These are phyloP conservation scores for Gadopsis bispinosus DNA, from an alignment of 2,797 vertebrate genomes.

Conservation along the genomic window DNA sequence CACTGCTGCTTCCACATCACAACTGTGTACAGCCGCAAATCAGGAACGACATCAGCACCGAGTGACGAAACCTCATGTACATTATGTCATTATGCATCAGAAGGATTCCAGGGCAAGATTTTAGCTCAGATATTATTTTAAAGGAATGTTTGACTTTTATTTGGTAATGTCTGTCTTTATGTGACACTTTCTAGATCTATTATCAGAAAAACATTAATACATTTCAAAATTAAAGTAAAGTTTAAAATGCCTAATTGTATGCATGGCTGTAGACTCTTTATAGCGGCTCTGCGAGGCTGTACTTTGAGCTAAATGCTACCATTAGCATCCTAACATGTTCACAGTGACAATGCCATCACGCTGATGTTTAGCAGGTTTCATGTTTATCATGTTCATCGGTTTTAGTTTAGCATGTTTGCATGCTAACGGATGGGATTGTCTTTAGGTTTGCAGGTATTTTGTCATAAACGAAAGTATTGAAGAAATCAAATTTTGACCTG, in stretches of 20 bases:
- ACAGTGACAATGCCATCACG: background rate
- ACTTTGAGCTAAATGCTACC: background rate
- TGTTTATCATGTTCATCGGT: background rate
- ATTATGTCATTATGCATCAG: background rate
- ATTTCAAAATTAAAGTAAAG: background rate
- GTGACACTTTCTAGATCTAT: background rate
- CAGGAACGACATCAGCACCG: background rate
- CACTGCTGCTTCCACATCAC: constrained; percentile 62
- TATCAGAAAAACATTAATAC: background rate
- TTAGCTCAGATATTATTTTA: background rate
- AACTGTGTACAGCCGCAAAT: background rate
- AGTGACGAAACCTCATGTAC: constrained; percentile 2
- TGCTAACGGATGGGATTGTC: background rate
- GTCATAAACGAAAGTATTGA: background rate
- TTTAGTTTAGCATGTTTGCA: background rate
- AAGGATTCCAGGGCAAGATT: background rate
- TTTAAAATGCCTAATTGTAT: background rate
- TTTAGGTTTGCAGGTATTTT: background rate
- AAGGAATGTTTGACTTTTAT: no score
- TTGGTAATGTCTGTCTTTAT: background rate
- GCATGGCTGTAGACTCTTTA: no score
- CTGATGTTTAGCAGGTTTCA: background rate
- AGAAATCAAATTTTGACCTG: background rate
- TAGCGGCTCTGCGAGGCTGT: no score
- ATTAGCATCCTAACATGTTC: background rate